Percentiles rank a stretch among this genome's conserved stretches.
Conservation (phyloP, 2,797 vertebrate genomes). For the Argentina silus region DNA sequence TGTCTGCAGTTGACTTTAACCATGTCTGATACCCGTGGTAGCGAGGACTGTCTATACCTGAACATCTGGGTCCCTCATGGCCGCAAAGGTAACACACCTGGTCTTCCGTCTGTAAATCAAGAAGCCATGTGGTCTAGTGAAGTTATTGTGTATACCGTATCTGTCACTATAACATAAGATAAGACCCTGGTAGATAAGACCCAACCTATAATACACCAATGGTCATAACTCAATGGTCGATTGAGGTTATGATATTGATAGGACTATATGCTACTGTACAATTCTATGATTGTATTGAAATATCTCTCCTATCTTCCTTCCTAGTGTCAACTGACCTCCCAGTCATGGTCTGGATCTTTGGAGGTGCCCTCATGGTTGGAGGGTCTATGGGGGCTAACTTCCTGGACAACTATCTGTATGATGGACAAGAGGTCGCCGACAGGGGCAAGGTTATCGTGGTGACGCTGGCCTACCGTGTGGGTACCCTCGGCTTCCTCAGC, state of each 20-base stretch:
- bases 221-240: too few species aligned
- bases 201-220: too few species aligned
- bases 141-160: too few species aligned
- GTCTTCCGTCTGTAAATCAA: too few species aligned
- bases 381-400: constrained; percentile 83
- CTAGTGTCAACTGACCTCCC: constrained; percentile 87
- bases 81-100: constrained; percentile 39
- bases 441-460: constrained; percentile 92
- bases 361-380: constrained; percentile 86
- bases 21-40: constrained; percentile 64
- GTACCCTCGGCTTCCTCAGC: constrained; percentile 93
- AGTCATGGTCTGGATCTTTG: constrained; percentile 93
- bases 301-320: background rate
- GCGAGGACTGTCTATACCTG: constrained; percentile 84
- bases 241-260: background rate
- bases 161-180: too few species aligned
- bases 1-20: constrained; percentile 76
- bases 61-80: constrained; percentile 88
- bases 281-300: background rate
- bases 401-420: constrained; percentile 86
- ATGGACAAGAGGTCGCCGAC: constrained; percentile 86
- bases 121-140: too few species aligned
- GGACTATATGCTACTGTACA: background rate
- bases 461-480: constrained; percentile 89
- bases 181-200: too few species aligned